phyloP scores from a whole-genome alignment of 2,888 invertebrate genomes.

The Drosophila monieri region DNA sequence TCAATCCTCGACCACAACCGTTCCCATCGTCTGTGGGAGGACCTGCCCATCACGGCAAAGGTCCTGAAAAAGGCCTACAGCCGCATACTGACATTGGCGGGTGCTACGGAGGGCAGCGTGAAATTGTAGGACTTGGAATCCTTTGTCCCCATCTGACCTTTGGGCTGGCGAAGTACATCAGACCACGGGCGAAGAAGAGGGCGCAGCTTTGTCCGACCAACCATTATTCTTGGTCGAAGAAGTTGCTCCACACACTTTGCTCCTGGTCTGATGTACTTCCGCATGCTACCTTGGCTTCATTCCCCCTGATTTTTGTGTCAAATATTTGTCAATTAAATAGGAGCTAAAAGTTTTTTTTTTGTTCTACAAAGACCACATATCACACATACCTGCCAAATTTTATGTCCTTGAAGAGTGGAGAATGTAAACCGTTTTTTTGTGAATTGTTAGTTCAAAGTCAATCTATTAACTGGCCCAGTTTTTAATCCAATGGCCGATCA shows the following conservation, averaged over 20 bases:
- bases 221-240: not conserved
- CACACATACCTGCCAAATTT: not conserved
- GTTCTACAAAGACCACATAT: not conserved
- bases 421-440: not conserved
- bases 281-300: not conserved
- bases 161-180: not conserved
- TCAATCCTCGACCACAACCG: not conserved
- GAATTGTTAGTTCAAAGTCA: not conserved
- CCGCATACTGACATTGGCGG: slow-evolving; percentile 1
- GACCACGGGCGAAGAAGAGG: not conserved
- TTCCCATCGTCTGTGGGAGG: slow-evolving; percentile 24
- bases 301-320: slow-evolving; percentile 8
- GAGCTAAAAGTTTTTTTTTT: not conserved
- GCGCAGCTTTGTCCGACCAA: not conserved
- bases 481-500: not conserved
- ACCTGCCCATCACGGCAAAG: slow-evolving; percentile 2
- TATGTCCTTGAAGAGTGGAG: not conserved
- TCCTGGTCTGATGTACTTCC: not conserved
- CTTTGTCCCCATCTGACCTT: not conserved
- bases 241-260: not conserved
- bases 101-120: not conserved
- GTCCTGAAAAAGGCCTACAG: slow-evolving; percentile 11
- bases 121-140: not conserved
- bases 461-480: not conserved
- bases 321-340: not conserved